Conservation (phyloP, 1,140 invertebrate species). For the Drosophila setifemur region DNA sequence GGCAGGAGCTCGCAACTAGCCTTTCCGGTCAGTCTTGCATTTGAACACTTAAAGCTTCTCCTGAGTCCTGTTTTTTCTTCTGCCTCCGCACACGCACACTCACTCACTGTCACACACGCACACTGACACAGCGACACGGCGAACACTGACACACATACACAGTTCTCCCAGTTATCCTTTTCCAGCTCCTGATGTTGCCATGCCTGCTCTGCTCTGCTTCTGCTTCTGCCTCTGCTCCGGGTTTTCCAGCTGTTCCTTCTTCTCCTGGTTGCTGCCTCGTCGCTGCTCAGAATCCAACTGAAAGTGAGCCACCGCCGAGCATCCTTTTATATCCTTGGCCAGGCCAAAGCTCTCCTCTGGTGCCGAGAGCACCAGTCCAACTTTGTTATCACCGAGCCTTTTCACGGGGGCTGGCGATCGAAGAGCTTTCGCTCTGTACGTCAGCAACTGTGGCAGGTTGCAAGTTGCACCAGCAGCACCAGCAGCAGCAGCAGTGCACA, state of each 20-base stretch:
- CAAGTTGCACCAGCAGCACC: conserved; percentile 13
- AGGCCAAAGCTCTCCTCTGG: conserved; percentile 44
- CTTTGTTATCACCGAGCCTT: conserved; percentile 54
- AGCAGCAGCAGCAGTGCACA: neutral
- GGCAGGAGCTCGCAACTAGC: neutral
- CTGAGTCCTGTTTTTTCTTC: conserved; percentile 5
- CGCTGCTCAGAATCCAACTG: conserved; percentile 79
- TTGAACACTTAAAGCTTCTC: conserved; percentile 25
- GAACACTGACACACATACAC: conserved; percentile 14
- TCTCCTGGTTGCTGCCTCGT: conserved; percentile 54
- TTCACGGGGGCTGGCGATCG: conserved; percentile 44
- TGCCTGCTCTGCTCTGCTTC: neutral
- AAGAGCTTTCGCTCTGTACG: conserved; percentile 66
- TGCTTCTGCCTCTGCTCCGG: conserved; percentile 15
- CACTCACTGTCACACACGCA: conserved; percentile 13
- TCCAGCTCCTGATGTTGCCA: conserved; percentile 4
- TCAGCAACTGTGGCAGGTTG: conserved; percentile 21
- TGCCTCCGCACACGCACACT: conserved; percentile 1
- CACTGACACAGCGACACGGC: no score
- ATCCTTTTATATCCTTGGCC: conserved; percentile 70
- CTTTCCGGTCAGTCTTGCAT: conserved; percentile 29
- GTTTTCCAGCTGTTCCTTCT: conserved; percentile 15
- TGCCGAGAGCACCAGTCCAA: conserved; percentile 29
- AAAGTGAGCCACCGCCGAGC: conserved; percentile 63
- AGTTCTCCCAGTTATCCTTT: conserved; percentile 10